Conservation (phyloP, 2,113 vertebrate genomes). For the Aldabrachelys gigantea region DNA sequence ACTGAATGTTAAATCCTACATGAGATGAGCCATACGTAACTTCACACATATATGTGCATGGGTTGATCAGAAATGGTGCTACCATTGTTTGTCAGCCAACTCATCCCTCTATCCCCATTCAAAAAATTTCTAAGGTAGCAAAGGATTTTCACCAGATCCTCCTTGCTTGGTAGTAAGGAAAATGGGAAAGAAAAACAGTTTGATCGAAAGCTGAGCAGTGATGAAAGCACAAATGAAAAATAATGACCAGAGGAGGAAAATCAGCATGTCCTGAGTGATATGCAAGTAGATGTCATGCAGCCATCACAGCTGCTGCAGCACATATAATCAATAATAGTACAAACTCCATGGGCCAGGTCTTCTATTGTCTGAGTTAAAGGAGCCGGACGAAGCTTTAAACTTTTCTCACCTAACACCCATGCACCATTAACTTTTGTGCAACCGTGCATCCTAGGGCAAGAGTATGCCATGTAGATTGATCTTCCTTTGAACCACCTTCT, state of each 20-base stretch:
- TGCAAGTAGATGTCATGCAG: neutral
- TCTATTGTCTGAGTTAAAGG: no score
- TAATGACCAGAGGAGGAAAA: neutral
- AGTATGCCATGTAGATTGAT: neutral
- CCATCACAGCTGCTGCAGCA: neutral
- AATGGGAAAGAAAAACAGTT: neutral
- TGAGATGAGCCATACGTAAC: neutral
- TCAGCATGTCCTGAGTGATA: neutral
- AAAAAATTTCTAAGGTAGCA: neutral
- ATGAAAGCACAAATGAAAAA: neutral
- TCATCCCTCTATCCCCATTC: accelerated
- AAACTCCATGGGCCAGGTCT: neutral
- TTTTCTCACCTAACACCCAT: neutral
- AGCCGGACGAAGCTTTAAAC: no score
- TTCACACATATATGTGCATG: neutral
- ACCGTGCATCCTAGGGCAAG: neutral
- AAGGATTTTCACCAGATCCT: neutral
- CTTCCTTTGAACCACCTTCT: neutral
- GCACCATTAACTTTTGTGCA: neutral
- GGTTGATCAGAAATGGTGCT: neutral
- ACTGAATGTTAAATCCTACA: neutral
- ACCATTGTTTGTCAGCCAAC: neutral
- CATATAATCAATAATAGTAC: neutral
- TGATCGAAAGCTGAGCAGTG: neutral
- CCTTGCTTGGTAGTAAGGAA: neutral